Evolutionary conservation across 1,140 invertebrate genomes (phyloP).

Genomic region (Magallana angulata): DNA sequence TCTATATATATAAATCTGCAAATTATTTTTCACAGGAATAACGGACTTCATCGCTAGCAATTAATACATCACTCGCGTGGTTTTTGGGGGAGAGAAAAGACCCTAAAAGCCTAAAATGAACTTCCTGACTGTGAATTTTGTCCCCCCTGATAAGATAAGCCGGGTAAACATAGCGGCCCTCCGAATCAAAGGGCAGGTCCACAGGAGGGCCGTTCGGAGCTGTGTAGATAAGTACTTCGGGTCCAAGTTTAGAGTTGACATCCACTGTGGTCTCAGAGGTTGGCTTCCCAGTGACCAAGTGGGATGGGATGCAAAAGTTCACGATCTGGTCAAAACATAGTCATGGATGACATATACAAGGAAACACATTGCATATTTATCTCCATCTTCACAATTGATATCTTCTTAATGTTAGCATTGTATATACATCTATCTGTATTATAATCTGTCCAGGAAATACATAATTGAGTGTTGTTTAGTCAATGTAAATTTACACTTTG

Average conservation of each 20-base stretch:
- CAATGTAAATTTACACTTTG: no score
- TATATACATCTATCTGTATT: no score
- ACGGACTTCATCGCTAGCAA: no score
- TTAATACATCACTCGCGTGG: not conserved
- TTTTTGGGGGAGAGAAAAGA: not conserved
- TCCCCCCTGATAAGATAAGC: constrained; percentile 20
- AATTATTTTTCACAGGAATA: no score
- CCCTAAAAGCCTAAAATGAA: not conserved
- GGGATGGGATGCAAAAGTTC: not conserved
- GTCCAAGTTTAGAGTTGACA: not conserved
- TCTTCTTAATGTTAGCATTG: no score
- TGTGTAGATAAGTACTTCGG: not conserved
- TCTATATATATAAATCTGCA: no score
- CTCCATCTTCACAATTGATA: not conserved
- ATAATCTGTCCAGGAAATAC: no score
- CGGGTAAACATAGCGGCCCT: not conserved
- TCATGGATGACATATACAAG: not conserved
- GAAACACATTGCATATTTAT: not conserved
- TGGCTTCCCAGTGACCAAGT: not conserved
- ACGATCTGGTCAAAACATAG: not conserved
- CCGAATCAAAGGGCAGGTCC: constrained; percentile 4
- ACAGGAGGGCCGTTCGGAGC: not conserved
- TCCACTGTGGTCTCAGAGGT: not conserved
- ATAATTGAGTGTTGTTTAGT: no score
- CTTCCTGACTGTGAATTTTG: constrained; percentile 19